A percentile compares a stretch with the other conserved stretches of the same genome.
phyloP scores from a whole-genome alignment of 2,113 vertebrate species.

The Symphodus melops region DNA sequence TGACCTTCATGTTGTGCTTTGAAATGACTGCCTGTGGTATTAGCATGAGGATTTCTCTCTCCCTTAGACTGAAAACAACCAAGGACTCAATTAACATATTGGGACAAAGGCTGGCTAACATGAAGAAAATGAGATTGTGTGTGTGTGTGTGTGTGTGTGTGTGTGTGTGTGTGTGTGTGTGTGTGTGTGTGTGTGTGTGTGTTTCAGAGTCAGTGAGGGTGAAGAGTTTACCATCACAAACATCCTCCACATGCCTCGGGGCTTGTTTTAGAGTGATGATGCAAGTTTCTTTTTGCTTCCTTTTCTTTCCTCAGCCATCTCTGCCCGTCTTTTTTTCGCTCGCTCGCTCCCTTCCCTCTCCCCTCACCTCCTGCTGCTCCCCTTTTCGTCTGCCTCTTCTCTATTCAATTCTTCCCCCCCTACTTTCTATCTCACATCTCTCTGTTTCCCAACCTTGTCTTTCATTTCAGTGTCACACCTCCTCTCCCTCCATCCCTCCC shows the following conservation, averaged over 20 bases:
- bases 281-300: slow-evolving; percentile 32
- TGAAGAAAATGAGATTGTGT: not conserved
- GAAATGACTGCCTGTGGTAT: not conserved
- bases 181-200: slow-evolving; percentile 17
- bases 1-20: not conserved
- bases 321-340: not conserved
- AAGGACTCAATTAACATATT: slow-evolving; percentile 16
- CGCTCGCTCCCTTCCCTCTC: not conserved
- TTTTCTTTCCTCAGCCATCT: slow-evolving; percentile 7
- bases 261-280: slow-evolving; percentile 38
- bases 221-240: slow-evolving; percentile 50
- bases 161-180: slow-evolving; percentile 27
- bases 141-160: slow-evolving; percentile 12
- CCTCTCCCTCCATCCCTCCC: not conserved
- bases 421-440: not conserved
- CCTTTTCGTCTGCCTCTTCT: not conserved
- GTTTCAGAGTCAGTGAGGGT: slow-evolving; percentile 38
- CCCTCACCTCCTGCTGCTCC: not conserved
- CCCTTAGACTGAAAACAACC: not conserved
- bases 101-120: slow-evolving; percentile 15
- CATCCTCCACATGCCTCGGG: slow-evolving; percentile 18
- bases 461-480: not conserved
- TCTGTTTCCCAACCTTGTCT: not conserved
- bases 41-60: not conserved
- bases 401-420: not conserved